Percentiles rank a stretch among this genome's conserved stretches.
Evolutionary conservation across 2,888 invertebrate genomes (phyloP).

Genomic region (Aelia acuminata): DNA sequence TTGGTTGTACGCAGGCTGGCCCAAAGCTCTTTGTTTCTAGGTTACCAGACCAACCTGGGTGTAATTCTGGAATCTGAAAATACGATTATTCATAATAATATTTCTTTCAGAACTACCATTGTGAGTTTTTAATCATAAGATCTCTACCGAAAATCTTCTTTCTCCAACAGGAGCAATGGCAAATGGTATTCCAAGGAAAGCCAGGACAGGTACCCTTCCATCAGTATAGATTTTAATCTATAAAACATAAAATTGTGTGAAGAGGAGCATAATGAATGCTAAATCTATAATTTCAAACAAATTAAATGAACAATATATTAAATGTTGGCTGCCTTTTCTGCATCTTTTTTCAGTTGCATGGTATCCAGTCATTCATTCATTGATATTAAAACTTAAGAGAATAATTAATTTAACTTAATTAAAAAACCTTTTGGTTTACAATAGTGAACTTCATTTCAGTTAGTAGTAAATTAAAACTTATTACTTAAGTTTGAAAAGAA

Average conservation of each 20-base stretch:
- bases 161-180: conserved; percentile 83
- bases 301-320: not conserved
- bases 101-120: not conserved
- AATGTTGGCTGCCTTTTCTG: too few relatives aligned
- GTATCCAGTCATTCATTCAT: too few relatives aligned
- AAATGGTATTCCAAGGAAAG: conserved; percentile 85
- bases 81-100: not conserved
- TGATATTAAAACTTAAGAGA: too few relatives aligned
- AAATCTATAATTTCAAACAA: not conserved
- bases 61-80: conserved; percentile 77
- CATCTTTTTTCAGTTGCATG: too few relatives aligned
- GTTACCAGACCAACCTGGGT: conserved; percentile 80
- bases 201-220: conserved; percentile 76
- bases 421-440: too few relatives aligned
- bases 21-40: conserved; percentile 79
- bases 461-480: too few relatives aligned
- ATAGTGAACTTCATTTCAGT: too few relatives aligned
- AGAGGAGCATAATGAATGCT: not conserved
- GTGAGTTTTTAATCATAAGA: not conserved
- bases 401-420: too few relatives aligned
- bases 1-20: conserved; percentile 78
- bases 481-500: too few relatives aligned
- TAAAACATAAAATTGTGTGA: conserved; percentile 65
- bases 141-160: conserved; percentile 80
- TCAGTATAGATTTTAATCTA: conserved; percentile 80